Conservation (phyloP, 2,113 vertebrate species). For the Thermophis baileyi region DNA sequence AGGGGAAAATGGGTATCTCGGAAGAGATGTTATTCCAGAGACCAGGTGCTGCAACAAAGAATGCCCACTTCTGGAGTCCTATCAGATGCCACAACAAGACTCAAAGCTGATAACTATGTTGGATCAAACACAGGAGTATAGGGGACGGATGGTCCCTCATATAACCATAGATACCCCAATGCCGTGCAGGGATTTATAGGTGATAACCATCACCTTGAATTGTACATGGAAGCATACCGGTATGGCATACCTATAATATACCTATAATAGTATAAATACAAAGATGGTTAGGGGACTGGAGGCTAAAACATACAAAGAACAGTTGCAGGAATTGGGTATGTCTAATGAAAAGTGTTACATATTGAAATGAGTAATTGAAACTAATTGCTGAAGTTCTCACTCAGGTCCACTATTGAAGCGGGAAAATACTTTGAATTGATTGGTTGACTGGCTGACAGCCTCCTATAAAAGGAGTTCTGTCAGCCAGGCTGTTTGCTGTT, state of each 20-base stretch:
- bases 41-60: not conserved
- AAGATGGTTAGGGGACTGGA: no score
- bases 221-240: not conserved
- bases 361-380: no score
- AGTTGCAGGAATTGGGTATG: not conserved
- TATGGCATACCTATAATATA: not conserved
- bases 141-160: not conserved
- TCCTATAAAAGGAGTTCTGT: no score
- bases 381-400: no score
- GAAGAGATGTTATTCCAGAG: not conserved
- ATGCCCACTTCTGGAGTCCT: not conserved
- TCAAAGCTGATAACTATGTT: not conserved
- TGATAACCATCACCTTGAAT: not conserved
- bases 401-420: no score
- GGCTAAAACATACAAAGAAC: no score
- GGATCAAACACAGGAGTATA: not conserved
- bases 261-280: no score
- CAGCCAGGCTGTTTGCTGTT: no score
- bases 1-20: not conserved
- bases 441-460: no score
- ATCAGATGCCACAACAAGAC: not conserved
- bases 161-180: not conserved
- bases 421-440: no score
- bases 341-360: no score
- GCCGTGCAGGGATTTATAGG: not conserved